Percentiles rank a stretch among this genome's conserved stretches.
These are phyloP conservation scores for Sander lucioperca DNA, from an alignment of 2,113 vertebrate genomes.

Conservation along the genomic window DNA sequence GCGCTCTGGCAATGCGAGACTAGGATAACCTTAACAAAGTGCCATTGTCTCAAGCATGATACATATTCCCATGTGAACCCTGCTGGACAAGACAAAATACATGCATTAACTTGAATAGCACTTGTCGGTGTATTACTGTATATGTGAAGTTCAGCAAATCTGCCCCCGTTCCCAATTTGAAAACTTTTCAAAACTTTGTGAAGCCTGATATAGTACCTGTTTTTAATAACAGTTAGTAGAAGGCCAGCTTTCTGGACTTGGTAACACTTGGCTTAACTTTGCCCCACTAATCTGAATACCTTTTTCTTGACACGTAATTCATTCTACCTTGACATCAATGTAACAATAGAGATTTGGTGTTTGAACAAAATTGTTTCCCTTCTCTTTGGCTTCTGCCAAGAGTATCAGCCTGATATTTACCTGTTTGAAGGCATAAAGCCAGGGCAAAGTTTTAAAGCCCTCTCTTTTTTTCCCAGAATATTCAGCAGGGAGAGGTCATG, in stretches of 20 bases:
- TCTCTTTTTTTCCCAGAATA: background rate
- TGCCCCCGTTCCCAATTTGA: background rate
- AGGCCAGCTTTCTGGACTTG: background rate
- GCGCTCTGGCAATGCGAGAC: too few relatives aligned
- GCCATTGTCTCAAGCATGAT: background rate
- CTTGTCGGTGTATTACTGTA: background rate
- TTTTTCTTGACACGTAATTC: background rate
- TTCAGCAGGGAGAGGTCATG: conserved; percentile 21
- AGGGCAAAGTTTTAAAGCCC: background rate
- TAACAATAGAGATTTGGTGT: background rate
- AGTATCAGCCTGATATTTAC: conserved; percentile 2
- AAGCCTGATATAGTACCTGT: background rate
- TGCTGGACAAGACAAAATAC: background rate
- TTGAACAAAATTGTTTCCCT: background rate
- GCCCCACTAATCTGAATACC: background rate
- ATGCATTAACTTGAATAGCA: background rate
- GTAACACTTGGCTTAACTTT: conserved; percentile 13
- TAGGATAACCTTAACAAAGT: conserved; percentile 1
- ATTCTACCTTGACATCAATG: background rate
- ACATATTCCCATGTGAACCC: background rate
- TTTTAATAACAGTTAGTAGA: background rate
- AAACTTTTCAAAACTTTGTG: background rate
- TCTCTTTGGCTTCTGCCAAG: background rate
- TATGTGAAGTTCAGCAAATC: background rate
- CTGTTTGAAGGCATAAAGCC: background rate